Base-by-base conservation (phyloP, 2,888 invertebrate species). In the Idaea aversata region DNA sequence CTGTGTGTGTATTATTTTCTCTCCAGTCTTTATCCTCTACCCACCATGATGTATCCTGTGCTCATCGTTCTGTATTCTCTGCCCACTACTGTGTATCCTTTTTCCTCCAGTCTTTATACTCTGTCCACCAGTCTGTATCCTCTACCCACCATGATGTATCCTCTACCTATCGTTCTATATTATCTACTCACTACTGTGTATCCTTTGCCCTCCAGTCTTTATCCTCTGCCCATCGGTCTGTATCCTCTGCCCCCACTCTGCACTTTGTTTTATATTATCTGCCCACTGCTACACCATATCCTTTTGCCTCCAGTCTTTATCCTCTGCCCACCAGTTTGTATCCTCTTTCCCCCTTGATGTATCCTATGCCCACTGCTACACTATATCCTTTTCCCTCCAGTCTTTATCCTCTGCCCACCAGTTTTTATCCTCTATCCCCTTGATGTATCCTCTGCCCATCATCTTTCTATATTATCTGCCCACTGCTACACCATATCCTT, bases 241-340 rank as follows among this genome's bases (percentile, higher is more conserved):
- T 4, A 10, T 13, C 10, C 6, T 38, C 38, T 38, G 4, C 10
- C 6, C 57, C 13, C 13, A n/a, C n/a, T n/a, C n/a, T n/a, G n/a
- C n/a, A n/a, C n/a, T n/a, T 57, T 6, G 4, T 25, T 25, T 3
- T 25, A 3, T 25, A 25, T 25, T 25, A 25, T 25, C 25, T 25
- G 25, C 25, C 25, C 25, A 25, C 1, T 25, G 3, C 25, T 25
- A 3, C 25, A n/a, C n/a, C n/a, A 3, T 25, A 25, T 25, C 25
- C 25, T 25, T 25, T 25, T 25, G 2, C 25, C 25, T 25, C 25
- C 25, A 2, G 25, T 25, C 1, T 25, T 25, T 25, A 25, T 25
- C 25, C 25, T 25, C 25, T 25, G 25, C 25, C 25, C 25, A 25
- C 25, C 25, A 25, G 3, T 77, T 7, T 59, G 10, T 15, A 13